Percentiles rank a stretch among this genome's conserved stretches.
Conservation (phyloP, 1,140 invertebrate genomes). For the Trinorchestia longiramus region DNA sequence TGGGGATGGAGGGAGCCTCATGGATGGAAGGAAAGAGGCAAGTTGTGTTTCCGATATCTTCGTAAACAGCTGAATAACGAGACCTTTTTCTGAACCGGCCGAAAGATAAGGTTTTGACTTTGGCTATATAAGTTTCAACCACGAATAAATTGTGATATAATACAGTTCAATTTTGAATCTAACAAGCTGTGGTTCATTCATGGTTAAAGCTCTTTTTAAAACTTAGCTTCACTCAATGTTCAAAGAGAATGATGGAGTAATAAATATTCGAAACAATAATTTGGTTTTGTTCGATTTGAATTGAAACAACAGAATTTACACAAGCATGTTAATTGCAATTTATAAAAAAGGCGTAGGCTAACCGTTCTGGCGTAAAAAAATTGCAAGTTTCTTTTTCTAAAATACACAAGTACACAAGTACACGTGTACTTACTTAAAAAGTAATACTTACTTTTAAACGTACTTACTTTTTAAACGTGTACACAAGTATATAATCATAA, state of each 20-base stretch:
- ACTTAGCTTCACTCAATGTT: neutral
- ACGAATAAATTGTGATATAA: neutral
- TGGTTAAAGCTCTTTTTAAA: neutral
- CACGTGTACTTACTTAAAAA: no score
- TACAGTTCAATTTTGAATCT: neutral
- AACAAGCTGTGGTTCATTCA: neutral
- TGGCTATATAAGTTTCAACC: neutral
- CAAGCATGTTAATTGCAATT: no score
- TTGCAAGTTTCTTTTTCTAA: no score
- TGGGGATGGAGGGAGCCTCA: neutral
- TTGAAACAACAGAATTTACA: no score
- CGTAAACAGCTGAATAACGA: neutral
- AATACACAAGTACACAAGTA: no score
- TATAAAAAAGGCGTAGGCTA: no score
- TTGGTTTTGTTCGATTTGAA: no score
- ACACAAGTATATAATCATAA: neutral
- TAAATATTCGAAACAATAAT: no score
- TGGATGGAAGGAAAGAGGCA: neutral
- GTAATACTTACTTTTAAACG: no score
- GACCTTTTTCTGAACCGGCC: neutral
- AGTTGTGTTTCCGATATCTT: constrained; percentile 8
- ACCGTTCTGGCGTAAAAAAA: no score
- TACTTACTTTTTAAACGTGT: no score
- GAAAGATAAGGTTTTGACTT: neutral
- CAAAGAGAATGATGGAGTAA: neutral